phyloP scores from a whole-genome alignment of 2,113 vertebrate species.

The Lagenorhynchus albirostris region DNA sequence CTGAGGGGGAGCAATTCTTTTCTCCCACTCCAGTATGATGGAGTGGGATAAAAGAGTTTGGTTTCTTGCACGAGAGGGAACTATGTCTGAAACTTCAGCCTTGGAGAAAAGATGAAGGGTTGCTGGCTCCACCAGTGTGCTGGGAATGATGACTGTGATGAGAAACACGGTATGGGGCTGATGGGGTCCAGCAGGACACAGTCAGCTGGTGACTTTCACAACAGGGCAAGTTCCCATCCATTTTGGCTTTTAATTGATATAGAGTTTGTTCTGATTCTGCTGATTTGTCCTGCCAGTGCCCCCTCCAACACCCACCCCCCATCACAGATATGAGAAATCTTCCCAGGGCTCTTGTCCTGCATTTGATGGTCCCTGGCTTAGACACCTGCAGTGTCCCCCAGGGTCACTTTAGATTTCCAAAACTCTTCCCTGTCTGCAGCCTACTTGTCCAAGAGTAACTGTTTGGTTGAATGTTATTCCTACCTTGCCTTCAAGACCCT shows the following conservation, averaged over 20 bases:
- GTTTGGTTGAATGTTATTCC: not conserved
- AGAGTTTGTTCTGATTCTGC: not conserved
- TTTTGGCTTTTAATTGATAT: not conserved
- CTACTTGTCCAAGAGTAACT: not conserved
- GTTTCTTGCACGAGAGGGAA: not conserved
- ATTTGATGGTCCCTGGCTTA: not conserved
- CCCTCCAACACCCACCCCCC: not conserved
- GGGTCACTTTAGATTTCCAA: not conserved
- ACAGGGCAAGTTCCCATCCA: not conserved
- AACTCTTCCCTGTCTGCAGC: not conserved
- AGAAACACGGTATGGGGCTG: not conserved
- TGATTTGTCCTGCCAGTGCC: not conserved
- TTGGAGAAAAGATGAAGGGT: not conserved
- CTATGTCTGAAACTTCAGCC: not conserved
- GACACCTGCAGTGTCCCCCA: not conserved
- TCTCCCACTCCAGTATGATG: not conserved
- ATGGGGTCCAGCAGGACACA: not conserved
- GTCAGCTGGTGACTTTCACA: not conserved
- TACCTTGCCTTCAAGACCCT: not conserved
- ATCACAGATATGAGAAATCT: not conserved
- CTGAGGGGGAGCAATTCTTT: slow-evolving; percentile 45
- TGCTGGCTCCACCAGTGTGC: not conserved
- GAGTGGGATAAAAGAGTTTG: slow-evolving; percentile 17
- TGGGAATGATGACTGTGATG: not conserved
- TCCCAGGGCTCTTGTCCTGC: not conserved